phyloP scores from a whole-genome alignment of 2,113 vertebrate genomes.

The Perca schrenkii region DNA sequence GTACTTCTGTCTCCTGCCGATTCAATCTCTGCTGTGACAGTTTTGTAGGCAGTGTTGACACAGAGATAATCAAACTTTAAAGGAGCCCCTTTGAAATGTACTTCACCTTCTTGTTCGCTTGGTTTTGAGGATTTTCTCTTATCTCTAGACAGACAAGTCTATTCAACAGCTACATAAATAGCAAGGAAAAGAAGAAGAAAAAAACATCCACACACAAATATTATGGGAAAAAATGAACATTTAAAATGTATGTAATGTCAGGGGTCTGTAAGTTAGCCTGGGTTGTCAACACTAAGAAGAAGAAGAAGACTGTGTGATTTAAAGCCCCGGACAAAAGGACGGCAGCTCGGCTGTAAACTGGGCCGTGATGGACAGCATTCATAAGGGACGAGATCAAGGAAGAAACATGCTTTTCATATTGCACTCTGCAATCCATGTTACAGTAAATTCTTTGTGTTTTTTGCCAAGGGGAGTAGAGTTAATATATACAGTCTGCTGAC shows the following conservation, averaged over 20 bases:
- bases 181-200: neutral
- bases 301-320: neutral
- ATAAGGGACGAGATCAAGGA: constrained; percentile 6
- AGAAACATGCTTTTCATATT: constrained; percentile 41
- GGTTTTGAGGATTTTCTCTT: constrained; percentile 27
- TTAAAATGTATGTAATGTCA: constrained; percentile 15
- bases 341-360: constrained; percentile 8
- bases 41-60: constrained; percentile 21
- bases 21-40: constrained; percentile 31
- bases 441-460: constrained; percentile 35
- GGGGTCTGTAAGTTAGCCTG: constrained; percentile 22
- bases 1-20: constrained; percentile 16
- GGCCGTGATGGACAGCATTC: neutral
- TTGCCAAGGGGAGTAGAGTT: constrained; percentile 6
- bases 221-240: neutral
- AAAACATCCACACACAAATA: neutral
- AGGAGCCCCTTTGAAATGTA: constrained; percentile 23
- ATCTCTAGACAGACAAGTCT: neutral
- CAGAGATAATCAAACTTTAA: constrained; percentile 37
- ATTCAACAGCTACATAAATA: constrained; percentile 12
- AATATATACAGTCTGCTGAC: constrained; percentile 20
- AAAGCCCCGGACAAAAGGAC: neutral
- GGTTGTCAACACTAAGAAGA: constrained; percentile 10
- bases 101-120: neutral
- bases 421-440: constrained; percentile 45